phyloP scores from a whole-genome alignment of 2,888 invertebrate species.

The Mesodorylaimus sp. region DNA sequence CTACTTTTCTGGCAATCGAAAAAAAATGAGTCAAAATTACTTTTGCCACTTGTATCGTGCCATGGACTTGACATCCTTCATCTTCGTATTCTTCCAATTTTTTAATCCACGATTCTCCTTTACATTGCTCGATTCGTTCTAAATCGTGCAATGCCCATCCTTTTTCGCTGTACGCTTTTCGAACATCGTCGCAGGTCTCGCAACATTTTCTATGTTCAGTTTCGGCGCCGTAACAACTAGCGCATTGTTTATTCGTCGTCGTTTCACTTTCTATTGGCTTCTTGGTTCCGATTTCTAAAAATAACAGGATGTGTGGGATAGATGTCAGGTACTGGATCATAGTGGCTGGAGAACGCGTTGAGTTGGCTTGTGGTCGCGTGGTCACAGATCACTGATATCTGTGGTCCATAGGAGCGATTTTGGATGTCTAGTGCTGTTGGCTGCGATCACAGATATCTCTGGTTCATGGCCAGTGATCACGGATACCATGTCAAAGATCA shows the following conservation, averaged over 20 bases:
- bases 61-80: constrained; percentile 89
- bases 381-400: too few relatives aligned
- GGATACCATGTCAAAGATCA: too few relatives aligned
- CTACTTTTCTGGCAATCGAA: not conserved
- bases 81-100: constrained; percentile 58
- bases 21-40: constrained; percentile 35
- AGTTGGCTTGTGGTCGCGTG: too few relatives aligned
- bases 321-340: too few relatives aligned
- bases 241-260: constrained; percentile 42
- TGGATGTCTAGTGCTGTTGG: too few relatives aligned
- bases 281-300: too few relatives aligned
- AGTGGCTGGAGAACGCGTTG: too few relatives aligned
- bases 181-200: constrained; percentile 85
- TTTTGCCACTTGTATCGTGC: constrained; percentile 79
- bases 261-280: not conserved
- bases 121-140: constrained; percentile 69
- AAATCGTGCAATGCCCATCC: constrained; percentile 68
- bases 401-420: too few relatives aligned
- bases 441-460: too few relatives aligned
- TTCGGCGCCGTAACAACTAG: constrained; percentile 86
- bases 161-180: constrained; percentile 67
- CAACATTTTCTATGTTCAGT: constrained; percentile 49
- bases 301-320: too few relatives aligned
- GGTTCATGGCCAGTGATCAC: too few relatives aligned
- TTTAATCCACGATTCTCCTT: constrained; percentile 55